Base-by-base conservation (phyloP, 2,113 vertebrate genomes). In the Lampris incognitus region DNA sequence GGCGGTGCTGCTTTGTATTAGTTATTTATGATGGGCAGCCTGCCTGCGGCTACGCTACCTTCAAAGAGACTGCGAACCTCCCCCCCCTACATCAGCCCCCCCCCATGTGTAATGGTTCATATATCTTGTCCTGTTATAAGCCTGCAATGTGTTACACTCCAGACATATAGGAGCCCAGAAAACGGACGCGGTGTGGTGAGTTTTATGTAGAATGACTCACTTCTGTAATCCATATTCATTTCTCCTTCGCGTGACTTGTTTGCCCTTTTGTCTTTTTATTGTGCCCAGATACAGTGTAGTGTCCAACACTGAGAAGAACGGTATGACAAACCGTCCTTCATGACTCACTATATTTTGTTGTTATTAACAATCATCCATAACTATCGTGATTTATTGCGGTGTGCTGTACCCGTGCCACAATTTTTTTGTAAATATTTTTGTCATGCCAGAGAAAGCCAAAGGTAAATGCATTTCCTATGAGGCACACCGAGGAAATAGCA, bases 401-500 rank as follows among this genome's bases (percentile, higher is more conserved):
- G 10, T 78, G 2, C 64, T 8, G 5, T 9, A 39, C 54, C 24
- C 24, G 52, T 83, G 73, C 68, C 59, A 9, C 42, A 68, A 54
- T 11, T 44, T 76, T 24, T 67, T 54, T 76, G 72, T 74, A 71
- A 81, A 64, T 85, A 78, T 58, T 76, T 71, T 49, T 69, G 10
- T 75, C 55, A 9, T n/a, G 52, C 51, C n/a, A 24, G 60, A 55
- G 60, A 56, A 80, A 72, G 66, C 58, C 5, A 74, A 84, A 81
- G 86, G 74, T 66, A 52, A 46, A 81, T 72, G 84, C 72, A 61
- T 83, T 89, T 81, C 83, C 79, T 87, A 49, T 85, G 87, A 90
- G 85, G 83, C 87, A 91, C 79, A 59, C 83, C 54, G 46, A 70
- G 87, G 76, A 89, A 92, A 91, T 88, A 84, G 83, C 84, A 85